Evolutionary conservation across 2,888 invertebrate species (phyloP), one percentile per base, ranked within the genome.

Genomic region (Aphidoletes aphidimyza): DNA sequence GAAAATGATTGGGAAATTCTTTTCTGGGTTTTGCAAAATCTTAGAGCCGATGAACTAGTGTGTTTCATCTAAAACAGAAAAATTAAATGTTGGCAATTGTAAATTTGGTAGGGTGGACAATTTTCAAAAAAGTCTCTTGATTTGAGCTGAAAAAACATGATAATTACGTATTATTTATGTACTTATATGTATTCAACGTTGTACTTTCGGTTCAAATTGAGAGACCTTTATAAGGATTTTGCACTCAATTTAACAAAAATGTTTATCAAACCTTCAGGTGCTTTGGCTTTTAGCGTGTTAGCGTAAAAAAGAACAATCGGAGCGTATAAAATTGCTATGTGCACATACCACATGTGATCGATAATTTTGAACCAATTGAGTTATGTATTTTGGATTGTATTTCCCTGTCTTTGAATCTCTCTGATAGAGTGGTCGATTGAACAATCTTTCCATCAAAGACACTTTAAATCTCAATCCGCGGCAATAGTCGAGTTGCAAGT

Each of bases 351-450:
- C n/a, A n/a, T 83, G 83, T 6, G 83, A 83, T 2, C 83, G 83
- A 42, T 83, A 83, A 83, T 83, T 83, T 39, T 39, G 9, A 9
- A 83, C 22, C 22, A 83, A 39, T 39, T 39, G 37, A 1, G 83
- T 83, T 2, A 83, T 83, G 22, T 19, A 83, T 39, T 83, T 83
- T 8, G 19, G 11, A 83, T 83, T 22, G 39, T 36, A 83, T 83
- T 5, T 9, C 1, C 22, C 39, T 6, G 39, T 39, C 1, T 8
- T 11, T n/a, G 37, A n/a, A 42, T 83, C 11, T 22, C 83, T 6
- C n/a, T 83, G 1, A 22, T 83, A 83, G 17, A 83, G 22, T 11
- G n/a, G 22, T 0, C 8, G 8, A 39, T 83, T 37, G 22, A 39
- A 22, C 22, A 83, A 42, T 39, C 14, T n/a, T 22, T 83, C 83